A percentile compares a stretch with the other conserved stretches of the same genome.
Evolutionary conservation across 2,888 invertebrate species (phyloP).

Genomic region (Drosophila neutralis): DNA sequence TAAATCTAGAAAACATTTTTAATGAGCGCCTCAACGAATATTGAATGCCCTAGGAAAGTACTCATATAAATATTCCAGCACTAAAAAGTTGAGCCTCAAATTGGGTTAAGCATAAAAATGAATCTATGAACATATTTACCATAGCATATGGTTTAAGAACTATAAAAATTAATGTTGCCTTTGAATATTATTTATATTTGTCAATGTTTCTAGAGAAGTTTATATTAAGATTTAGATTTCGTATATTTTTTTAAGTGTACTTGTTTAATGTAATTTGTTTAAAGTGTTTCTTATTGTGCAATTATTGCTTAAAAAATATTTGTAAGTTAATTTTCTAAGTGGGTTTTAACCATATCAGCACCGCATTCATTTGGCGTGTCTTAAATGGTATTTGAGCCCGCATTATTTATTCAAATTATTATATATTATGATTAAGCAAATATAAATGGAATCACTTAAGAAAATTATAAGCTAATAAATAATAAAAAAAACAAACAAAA

Average conservation of each 20-base stretch:
- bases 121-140: fast-evolving
- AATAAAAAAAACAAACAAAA: background rate
- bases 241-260: fast-evolving
- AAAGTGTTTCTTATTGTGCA: background rate
- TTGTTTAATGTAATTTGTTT: background rate
- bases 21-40: background rate
- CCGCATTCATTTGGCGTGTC: too few species aligned
- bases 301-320: background rate
- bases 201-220: background rate
- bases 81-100: background rate
- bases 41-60: background rate
- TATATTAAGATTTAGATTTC: fast-evolving
- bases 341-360: background rate
- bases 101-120: background rate
- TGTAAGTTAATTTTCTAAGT: fast-evolving
- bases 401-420: background rate
- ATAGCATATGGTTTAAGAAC: background rate
- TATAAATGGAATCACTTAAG: background rate
- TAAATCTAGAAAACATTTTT: background rate
- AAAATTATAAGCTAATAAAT: background rate
- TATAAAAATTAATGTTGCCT: background rate
- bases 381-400: background rate
- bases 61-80: background rate
- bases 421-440: too few species aligned
- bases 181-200: background rate